Percentiles rank a stretch among this genome's conserved stretches.
phyloP scores from a whole-genome alignment of 2,797 vertebrate genomes.

The Crenichthys baileyi region DNA sequence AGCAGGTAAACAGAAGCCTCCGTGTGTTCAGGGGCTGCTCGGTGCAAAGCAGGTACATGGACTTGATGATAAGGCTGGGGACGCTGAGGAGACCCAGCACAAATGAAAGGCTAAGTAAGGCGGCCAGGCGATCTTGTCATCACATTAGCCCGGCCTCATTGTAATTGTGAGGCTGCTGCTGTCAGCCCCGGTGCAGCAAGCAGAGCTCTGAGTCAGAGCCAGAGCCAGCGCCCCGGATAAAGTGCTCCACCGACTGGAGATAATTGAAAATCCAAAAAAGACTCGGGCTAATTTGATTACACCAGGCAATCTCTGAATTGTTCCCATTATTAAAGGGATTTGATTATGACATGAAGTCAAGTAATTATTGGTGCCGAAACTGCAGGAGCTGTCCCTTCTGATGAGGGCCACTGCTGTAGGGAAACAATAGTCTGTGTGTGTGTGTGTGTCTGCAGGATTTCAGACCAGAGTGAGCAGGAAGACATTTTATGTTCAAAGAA shows the following conservation, averaged over 20 bases:
- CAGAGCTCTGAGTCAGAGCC: slow-evolving; percentile 62
- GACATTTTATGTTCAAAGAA: slow-evolving; percentile 43
- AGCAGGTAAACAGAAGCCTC: slow-evolving; percentile 35
- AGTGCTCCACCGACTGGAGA: slow-evolving; percentile 84
- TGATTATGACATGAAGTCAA: slow-evolving; percentile 91
- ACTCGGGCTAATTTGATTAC: slow-evolving; percentile 93
- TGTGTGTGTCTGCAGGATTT: slow-evolving; percentile 14
- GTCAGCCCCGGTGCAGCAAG: slow-evolving; percentile 64
- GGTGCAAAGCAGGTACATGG: slow-evolving; percentile 51
- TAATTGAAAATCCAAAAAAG: slow-evolving; percentile 95
- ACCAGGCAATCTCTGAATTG: slow-evolving; percentile 86
- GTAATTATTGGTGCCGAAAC: slow-evolving; percentile 79
- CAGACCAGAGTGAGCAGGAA: slow-evolving; percentile 18
- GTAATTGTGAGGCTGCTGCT: slow-evolving; percentile 73
- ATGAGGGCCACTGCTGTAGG: slow-evolving; percentile 58
- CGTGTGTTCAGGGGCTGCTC: slow-evolving; percentile 31
- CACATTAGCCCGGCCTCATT: slow-evolving; percentile 70
- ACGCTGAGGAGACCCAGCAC: slow-evolving; percentile 51
- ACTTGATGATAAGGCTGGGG: slow-evolving; percentile 45
- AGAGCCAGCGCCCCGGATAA: slow-evolving; percentile 74
- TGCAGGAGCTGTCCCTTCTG: slow-evolving; percentile 77
- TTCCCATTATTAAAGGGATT: slow-evolving; percentile 92
- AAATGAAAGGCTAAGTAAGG: slow-evolving; percentile 74
- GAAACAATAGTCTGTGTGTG: slow-evolving; percentile 44
- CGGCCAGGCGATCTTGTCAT: slow-evolving; percentile 74